These are phyloP conservation scores for Condylostylus longicornis DNA, from an alignment of 1,140 invertebrate species.

Conservation along the genomic window DNA sequence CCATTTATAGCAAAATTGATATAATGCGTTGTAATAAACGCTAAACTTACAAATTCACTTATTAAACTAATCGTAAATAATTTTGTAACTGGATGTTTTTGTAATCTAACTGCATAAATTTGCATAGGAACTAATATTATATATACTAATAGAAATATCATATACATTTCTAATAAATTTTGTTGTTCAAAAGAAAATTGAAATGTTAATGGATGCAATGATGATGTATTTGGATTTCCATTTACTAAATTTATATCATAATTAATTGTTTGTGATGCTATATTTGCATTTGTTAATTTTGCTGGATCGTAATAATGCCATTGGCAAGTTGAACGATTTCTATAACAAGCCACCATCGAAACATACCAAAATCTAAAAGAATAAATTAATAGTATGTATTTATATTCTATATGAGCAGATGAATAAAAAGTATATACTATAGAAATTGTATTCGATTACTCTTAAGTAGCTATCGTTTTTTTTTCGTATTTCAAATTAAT, in stretches of 20 bases:
- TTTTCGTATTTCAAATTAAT: too few species aligned
- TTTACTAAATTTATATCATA: constrained; percentile 96
- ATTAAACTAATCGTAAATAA: constrained; percentile 75
- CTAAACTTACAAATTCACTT: constrained; percentile 69
- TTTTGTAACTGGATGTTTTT: constrained; percentile 81
- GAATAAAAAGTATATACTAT: too few species aligned
- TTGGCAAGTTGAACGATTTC: constrained; percentile 58
- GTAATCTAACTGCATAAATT: constrained; percentile 70
- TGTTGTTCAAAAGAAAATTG: constrained; percentile 95
- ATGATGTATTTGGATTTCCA: constrained; percentile 74
- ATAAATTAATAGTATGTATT: too few species aligned
- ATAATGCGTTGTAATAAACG: constrained; percentile 76
- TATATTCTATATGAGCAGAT: too few species aligned
- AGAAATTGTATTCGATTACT: too few species aligned
- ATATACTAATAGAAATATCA: constrained; percentile 78
- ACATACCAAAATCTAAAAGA: constrained; percentile 83
- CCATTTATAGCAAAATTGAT: constrained; percentile 83
- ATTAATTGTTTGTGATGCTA: constrained; percentile 40
- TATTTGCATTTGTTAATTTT: not conserved
- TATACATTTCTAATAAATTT: constrained; percentile 82
- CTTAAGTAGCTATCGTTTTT: too few species aligned
- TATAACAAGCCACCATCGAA: constrained; percentile 81
- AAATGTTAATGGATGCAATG: constrained; percentile 74
- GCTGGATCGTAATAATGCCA: constrained; percentile 56
- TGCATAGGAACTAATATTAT: constrained; percentile 75